These are phyloP conservation scores for Toxonevra muliebris DNA, from an alignment of 2,888 invertebrate genomes.

Conservation along the genomic window DNA sequence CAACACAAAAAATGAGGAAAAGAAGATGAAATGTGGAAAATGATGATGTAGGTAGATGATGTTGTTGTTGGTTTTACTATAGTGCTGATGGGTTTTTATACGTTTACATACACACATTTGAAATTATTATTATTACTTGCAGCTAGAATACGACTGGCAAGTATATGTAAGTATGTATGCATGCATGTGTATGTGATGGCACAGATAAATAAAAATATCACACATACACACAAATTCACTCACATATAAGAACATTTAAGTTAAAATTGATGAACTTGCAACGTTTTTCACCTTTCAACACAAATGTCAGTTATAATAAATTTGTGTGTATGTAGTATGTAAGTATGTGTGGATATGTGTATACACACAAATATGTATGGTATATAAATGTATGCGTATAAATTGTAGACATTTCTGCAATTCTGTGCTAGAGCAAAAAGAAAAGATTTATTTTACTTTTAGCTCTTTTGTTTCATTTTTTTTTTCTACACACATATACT, in stretches of 20 bases:
- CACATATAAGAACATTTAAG: not conserved
- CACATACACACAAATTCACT: not conserved
- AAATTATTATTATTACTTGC: not conserved
- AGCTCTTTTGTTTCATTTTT: not conserved
- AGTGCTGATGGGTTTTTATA: conserved; percentile 1
- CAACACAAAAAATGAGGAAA: not conserved
- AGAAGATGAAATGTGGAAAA: not conserved
- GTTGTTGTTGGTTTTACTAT: not conserved
- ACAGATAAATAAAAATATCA: not conserved
- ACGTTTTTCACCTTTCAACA: conserved; percentile 37
- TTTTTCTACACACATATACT: not conserved
- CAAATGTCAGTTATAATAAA: conserved; percentile 38
- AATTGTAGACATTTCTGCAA: not conserved
- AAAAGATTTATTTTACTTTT: too few species aligned
- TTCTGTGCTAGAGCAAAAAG: too few species aligned
- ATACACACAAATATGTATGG: not conserved
- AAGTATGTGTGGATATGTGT: not conserved
- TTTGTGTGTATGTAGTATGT: conserved; percentile 16
- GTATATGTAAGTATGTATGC: not conserved
- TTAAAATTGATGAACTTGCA: conserved; percentile 15
- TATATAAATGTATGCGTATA: not conserved
- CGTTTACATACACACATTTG: not conserved
- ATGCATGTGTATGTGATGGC: not conserved
- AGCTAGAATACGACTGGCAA: conserved; percentile 9
- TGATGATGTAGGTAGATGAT: not conserved